Conservation (phyloP, 2,888 invertebrate species). For the Catocala sponsa region DNA sequence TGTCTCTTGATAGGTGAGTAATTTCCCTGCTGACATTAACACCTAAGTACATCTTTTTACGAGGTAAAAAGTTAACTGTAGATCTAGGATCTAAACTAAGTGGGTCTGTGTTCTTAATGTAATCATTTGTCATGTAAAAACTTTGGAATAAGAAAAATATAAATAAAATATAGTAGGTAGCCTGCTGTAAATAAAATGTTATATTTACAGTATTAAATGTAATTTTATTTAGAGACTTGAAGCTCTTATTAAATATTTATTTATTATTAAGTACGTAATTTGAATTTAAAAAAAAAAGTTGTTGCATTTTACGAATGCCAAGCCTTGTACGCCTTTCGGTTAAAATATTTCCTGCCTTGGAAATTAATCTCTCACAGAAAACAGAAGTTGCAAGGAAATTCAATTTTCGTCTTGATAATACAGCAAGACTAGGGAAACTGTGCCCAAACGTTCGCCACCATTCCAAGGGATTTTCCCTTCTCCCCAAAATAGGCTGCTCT, state of each 20-base stretch:
- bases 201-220: not conserved
- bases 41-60: too few species aligned
- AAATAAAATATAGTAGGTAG: too few species aligned
- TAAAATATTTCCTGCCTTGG: conserved; percentile 26
- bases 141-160: too few species aligned
- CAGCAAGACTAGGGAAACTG: conserved; percentile 23
- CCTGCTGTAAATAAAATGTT: too few species aligned
- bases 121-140: too few species aligned
- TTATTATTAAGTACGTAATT: conserved; percentile 9
- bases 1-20: too few species aligned
- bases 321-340: conserved; percentile 30
- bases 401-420: conserved; percentile 21
- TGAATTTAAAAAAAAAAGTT: conserved; percentile 29
- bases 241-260: too few species aligned
- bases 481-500: conserved; percentile 19
- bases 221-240: too few species aligned
- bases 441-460: conserved; percentile 25
- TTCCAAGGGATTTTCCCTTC: conserved; percentile 16
- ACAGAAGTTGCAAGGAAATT: conserved; percentile 29
- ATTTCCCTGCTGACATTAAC: too few species aligned
- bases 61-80: too few species aligned
- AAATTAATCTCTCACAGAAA: conserved; percentile 28
- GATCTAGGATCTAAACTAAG: too few species aligned
- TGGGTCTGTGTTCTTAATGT: too few species aligned
- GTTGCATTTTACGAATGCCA: conserved; percentile 28